These are phyloP conservation scores for Zygogramma bicolorata DNA, from an alignment of 2,888 invertebrate species.

Conservation along the genomic window DNA sequence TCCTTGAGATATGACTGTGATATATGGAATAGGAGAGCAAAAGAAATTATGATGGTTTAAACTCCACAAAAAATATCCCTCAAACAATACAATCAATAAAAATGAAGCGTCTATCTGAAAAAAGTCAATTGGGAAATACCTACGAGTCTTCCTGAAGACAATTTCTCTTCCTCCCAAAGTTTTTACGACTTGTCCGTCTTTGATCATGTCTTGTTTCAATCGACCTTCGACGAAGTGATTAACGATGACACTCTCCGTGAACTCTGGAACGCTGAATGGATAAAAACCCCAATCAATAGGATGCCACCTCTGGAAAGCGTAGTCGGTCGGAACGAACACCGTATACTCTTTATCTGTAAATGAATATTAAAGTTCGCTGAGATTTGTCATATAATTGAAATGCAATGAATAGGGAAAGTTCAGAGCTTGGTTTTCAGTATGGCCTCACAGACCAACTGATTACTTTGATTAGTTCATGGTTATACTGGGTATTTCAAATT, in stretches of 20 bases:
- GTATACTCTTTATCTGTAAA: constrained; percentile 71
- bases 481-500: too few relatives aligned
- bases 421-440: too few relatives aligned
- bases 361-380: too few relatives aligned
- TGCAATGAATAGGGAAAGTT: too few relatives aligned
- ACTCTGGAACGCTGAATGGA: constrained; percentile 76
- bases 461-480: too few relatives aligned
- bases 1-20: too few relatives aligned
- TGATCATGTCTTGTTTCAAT: constrained; percentile 70
- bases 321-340: constrained; percentile 74
- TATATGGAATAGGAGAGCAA: too few relatives aligned
- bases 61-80: too few relatives aligned
- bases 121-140: constrained; percentile 56
- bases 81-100: too few relatives aligned
- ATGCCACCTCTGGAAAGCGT: constrained; percentile 77
- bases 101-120: background rate
- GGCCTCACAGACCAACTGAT: too few relatives aligned
- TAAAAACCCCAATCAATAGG: constrained; percentile 80
- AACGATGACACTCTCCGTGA: constrained; percentile 73
- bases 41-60: too few relatives aligned
- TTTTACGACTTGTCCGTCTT: constrained; percentile 69
- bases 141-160: constrained; percentile 71
- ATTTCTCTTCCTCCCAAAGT: constrained; percentile 73
- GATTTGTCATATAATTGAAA: too few relatives aligned
- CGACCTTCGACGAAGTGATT: constrained; percentile 74